Base-by-base conservation (phyloP, 2,888 invertebrate genomes). In the Tridacna crocea region DNA sequence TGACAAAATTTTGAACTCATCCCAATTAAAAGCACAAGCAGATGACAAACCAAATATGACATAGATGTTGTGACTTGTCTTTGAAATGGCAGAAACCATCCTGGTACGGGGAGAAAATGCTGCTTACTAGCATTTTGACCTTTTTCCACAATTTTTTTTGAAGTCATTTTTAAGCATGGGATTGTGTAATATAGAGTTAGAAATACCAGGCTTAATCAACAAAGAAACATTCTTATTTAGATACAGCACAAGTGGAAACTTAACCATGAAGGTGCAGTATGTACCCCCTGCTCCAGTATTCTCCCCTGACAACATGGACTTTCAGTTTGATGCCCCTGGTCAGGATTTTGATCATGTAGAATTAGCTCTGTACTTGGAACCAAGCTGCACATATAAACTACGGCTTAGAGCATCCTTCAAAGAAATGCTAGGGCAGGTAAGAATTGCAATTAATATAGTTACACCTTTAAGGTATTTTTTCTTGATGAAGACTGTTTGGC, bases 341-440 rank as follows among this genome's bases (percentile, higher is more conserved):
- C 83, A 82, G 8, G 79, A 83, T 17, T 82, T 83, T 79, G 87
- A 87, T n/a, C 82, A 85, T 80, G 84, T 89, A 12, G 89, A 93
- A 70, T 84, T 94, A 48, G 91, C 91, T 70, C 87, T 94, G 72
- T 92, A 92, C 85, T 88, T 92, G 19, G 91, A 93, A 74, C 93
- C 94, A 15, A 84, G 88, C 46, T 94, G 94, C 83, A 85, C 88
- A 46, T 94, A 94, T 82, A 88, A 89, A 77, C 86, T 94, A 17
- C 80, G 80, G 68, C 82, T 92, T 13, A 77, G 87, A 15, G 85
- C 88, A 48, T 87, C 91, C 46, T 87, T 90, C n/a, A 82, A 75
- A 51, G 87, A 90, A 66, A 89, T 87, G 76, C 75, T 92, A 3
- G 91, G 91, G 0, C 92, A 92, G 91, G 92, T 92, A 80, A 80